Conservation (phyloP, 1,140 invertebrate genomes). For the Panonychus citri region DNA sequence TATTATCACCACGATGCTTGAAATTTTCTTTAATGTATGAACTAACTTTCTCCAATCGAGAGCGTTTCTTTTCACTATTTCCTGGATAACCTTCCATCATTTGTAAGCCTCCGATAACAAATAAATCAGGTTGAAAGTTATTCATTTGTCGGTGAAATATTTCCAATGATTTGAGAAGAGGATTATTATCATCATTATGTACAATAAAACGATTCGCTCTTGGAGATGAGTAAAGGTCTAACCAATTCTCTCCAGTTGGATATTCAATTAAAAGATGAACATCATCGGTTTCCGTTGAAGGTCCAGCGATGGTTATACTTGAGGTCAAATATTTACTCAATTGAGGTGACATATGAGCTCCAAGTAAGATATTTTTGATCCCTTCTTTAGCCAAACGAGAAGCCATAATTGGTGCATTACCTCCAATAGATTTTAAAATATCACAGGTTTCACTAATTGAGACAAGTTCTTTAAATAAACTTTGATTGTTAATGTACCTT, state of each 20-base stretch:
- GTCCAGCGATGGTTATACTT: constrained; percentile 30
- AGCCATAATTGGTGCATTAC: constrained; percentile 66
- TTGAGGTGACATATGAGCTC: constrained; percentile 13
- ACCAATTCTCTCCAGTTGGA: constrained; percentile 47
- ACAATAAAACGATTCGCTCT: constrained; percentile 66
- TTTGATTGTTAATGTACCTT: constrained; percentile 44
- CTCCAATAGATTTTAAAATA: constrained; percentile 43
- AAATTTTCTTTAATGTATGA: constrained; percentile 23
- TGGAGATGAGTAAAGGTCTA: constrained; percentile 36
- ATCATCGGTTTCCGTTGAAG: constrained; percentile 41
- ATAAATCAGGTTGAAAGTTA: constrained; percentile 37
- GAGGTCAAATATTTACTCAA: constrained; percentile 17
- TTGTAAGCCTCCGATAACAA: constrained; percentile 60
- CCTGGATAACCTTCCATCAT: constrained; percentile 78
- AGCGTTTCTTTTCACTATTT: constrained; percentile 33
- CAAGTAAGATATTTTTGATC: constrained; percentile 26
- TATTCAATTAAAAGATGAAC: constrained; percentile 61
- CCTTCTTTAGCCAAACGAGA: constrained; percentile 48
- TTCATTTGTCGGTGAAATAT: constrained; percentile 37
- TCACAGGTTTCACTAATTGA: constrained; percentile 24
- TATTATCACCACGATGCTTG: neutral
- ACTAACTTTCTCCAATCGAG: constrained; percentile 39
- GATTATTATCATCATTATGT: constrained; percentile 61
- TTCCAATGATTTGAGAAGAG: constrained; percentile 44
- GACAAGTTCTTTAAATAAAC: constrained; percentile 44